Base-by-base conservation (phyloP, 2,113 vertebrate species). In the Pitta sordida region DNA sequence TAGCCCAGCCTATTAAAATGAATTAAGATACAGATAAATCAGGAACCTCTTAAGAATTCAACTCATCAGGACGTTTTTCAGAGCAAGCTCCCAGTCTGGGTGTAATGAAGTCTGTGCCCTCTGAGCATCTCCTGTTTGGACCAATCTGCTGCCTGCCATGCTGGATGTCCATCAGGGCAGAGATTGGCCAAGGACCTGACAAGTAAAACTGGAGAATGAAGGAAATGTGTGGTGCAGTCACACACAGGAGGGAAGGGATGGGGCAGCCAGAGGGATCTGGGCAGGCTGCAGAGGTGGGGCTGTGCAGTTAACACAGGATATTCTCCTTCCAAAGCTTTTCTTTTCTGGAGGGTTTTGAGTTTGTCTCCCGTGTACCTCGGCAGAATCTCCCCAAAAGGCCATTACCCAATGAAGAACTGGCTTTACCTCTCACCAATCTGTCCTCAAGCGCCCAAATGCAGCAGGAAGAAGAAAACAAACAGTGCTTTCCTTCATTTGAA, bases 11-110 rank as follows among this genome's bases (percentile, higher is more conserved):
- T 55, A 87, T 92, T 93, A 92, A 91, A 93, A 91, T 91, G 70
- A 95, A 93, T 82, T 93, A 92, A 76, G 90, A 90, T 30, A 75
- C 69, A 82, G 84, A 90, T 73, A 95, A 89, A 95, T 93, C 82
- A 89, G 84, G 60, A 83, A 82, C 62, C 94, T 94, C 78, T 90
- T 87, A 37, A 87, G 51, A 69, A 94, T 82, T 89, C 78, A 53
- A 51, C 53, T 74, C 32, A n/a, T 51, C 37, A 60, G 83, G 73
- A 51, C 41, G 3, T 78, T 94, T 90, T 86, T 71, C 86, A 93
- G 78, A 64, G 48, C 5, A 16, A 3, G 60, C 30, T 71, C 65
- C 69, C 69, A 11, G 49, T 2, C 41, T 4, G 41, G 83, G 44
- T 43, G n/a, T 29, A 41, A 56, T 0, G 20, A 86, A 83, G 19